Evolutionary conservation across 2,113 vertebrate genomes (phyloP).

Genomic region (Poeciliopsis turrubarensis): DNA sequence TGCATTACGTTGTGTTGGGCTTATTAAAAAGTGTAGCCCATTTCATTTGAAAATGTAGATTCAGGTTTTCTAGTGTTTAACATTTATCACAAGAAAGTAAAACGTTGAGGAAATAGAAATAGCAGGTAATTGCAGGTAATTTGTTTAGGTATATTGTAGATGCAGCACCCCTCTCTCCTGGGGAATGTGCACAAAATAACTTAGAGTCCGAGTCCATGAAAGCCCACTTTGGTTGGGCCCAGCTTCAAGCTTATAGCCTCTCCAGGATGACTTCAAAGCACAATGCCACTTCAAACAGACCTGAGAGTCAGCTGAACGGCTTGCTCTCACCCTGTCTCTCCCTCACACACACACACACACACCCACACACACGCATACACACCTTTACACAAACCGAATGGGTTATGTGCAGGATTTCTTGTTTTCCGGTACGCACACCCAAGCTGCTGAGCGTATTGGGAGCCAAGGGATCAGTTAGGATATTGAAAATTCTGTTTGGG

Average conservation of each 20-base stretch:
- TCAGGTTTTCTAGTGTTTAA: neutral
- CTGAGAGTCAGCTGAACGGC: constrained; percentile 46
- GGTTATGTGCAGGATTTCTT: constrained; percentile 1
- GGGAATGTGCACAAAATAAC: constrained; percentile 29
- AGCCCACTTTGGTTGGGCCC: constrained; percentile 66
- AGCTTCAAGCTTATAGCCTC: constrained; percentile 47
- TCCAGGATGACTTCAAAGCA: constrained; percentile 75
- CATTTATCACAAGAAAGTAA: neutral
- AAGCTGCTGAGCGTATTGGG: constrained; percentile 7
- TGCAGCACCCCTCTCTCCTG: constrained; percentile 5
- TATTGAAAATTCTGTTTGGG: constrained; percentile 24
- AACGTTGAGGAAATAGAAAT: neutral
- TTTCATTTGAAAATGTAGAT: neutral
- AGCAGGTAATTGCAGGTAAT: neutral
- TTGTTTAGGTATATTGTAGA: neutral
- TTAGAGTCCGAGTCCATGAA: constrained; percentile 43
- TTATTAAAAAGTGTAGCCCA: neutral
- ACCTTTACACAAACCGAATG: constrained; percentile 17
- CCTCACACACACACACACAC: neutral
- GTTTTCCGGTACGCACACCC: constrained; percentile 21
- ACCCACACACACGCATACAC: neutral
- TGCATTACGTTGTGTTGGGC: too few relatives aligned
- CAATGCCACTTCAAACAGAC: constrained; percentile 76
- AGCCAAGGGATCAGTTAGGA: constrained; percentile 23
- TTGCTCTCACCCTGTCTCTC: neutral